phyloP scores from a whole-genome alignment of 2,113 vertebrate genomes.

The Cheilinus undulatus region DNA sequence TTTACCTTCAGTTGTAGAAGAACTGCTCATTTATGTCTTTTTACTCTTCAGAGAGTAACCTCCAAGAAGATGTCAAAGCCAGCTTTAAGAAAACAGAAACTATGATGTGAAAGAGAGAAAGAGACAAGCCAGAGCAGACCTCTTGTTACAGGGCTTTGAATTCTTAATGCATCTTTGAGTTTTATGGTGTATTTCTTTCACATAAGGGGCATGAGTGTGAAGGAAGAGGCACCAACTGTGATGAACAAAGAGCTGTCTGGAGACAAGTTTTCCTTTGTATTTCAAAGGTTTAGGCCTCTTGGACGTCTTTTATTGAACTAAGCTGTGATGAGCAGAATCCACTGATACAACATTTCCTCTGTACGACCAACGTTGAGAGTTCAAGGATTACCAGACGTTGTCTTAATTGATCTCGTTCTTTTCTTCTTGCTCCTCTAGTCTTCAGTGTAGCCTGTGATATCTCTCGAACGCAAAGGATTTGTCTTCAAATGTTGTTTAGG shows the following conservation, averaged over 20 bases:
- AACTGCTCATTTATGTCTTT: background rate
- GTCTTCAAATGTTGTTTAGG: too few species aligned
- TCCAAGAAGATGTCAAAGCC: background rate
- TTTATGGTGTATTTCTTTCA: slow-evolving; percentile 14
- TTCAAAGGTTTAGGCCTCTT: slow-evolving; percentile 18
- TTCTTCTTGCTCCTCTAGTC: slow-evolving; percentile 53
- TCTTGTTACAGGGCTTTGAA: slow-evolving; percentile 50
- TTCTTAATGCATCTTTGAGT: slow-evolving; percentile 58
- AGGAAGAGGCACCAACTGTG: slow-evolving; percentile 28
- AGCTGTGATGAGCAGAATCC: slow-evolving; percentile 62
- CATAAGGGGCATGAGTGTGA: slow-evolving; percentile 8
- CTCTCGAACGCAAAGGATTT: slow-evolving; percentile 8
- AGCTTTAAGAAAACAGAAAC: slow-evolving; percentile 4
- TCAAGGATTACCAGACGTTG: slow-evolving; percentile 68
- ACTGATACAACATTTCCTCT: slow-evolving; percentile 46
- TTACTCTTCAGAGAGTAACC: background rate
- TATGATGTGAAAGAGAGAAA: background rate
- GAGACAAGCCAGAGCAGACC: slow-evolving; percentile 16
- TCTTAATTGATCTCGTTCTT: slow-evolving; percentile 81
- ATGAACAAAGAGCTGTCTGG: slow-evolving; percentile 29
- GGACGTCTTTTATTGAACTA: slow-evolving; percentile 56
- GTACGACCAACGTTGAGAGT: slow-evolving; percentile 29
- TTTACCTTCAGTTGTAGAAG: background rate
- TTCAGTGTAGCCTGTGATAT: slow-evolving; percentile 54
- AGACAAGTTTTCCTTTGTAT: slow-evolving; percentile 43